A percentile compares a stretch with the other conserved stretches of the same genome.
phyloP scores from a whole-genome alignment of 1,140 invertebrate species.

The Linepithema humile region DNA sequence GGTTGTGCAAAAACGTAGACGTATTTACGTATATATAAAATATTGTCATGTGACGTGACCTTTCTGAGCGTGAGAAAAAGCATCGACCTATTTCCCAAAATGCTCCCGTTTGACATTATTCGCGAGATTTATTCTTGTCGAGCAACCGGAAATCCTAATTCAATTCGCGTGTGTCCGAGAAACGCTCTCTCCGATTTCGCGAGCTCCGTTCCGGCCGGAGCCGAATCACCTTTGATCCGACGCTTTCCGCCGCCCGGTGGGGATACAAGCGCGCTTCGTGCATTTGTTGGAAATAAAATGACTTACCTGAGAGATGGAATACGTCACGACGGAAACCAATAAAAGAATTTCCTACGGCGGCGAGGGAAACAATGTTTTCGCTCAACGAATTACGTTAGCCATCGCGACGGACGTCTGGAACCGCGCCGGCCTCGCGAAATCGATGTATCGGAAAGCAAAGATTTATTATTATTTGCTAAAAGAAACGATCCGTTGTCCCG shows the following conservation, averaged over 20 bases:
- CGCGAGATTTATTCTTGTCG: constrained; percentile 17
- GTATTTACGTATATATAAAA: not conserved
- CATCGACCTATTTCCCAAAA: not conserved
- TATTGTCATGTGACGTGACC: not conserved
- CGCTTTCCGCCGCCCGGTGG: not conserved
- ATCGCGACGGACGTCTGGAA: constrained; percentile 25
- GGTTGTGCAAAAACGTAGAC: not conserved
- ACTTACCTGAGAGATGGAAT: constrained; percentile 42
- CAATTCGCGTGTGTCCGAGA: constrained; percentile 37
- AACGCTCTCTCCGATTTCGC: constrained; percentile 20
- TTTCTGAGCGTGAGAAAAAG: not conserved
- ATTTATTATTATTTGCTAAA: constrained; percentile 56
- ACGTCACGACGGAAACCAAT: constrained; percentile 46
- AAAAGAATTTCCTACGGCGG: constrained; percentile 41
- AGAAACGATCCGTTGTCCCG: not conserved
- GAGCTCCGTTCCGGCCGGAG: not conserved
- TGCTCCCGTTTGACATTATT: not conserved
- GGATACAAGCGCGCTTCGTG: constrained; percentile 28
- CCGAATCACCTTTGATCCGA: constrained; percentile 47
- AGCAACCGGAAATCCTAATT: constrained; percentile 25
- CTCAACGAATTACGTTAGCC: constrained; percentile 33
- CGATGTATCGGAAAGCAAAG: constrained; percentile 20
- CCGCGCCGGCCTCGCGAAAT: constrained; percentile 3
- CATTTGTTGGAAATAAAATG: constrained; percentile 58
- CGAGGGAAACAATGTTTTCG: constrained; percentile 29